phyloP scores from a whole-genome alignment of 2,888 invertebrate genomes.

The Eupelmus urozonus region DNA sequence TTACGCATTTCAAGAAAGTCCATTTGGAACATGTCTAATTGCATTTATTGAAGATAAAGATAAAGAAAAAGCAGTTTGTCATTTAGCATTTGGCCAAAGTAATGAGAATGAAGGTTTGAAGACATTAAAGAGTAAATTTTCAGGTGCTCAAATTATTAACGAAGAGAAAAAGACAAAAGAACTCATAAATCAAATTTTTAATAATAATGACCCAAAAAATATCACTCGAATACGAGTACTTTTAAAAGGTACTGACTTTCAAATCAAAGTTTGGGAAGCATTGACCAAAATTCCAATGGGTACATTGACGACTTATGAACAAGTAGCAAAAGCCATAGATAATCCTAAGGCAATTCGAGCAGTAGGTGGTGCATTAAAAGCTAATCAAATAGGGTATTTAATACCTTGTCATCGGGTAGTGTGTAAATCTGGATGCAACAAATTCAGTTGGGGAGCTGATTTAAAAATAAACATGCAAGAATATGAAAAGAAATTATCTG shows the following conservation, averaged over 20 bases:
- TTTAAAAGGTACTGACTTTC: slow-evolving; percentile 71
- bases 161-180: slow-evolving; percentile 55
- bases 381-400: slow-evolving; percentile 68
- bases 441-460: slow-evolving; percentile 67
- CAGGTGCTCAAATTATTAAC: slow-evolving; percentile 60
- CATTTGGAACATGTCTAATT: slow-evolving; percentile 69
- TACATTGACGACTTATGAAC: slow-evolving; percentile 64
- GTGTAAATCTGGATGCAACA: slow-evolving; percentile 66
- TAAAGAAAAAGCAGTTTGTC: slow-evolving; percentile 63
- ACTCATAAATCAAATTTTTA: slow-evolving; percentile 62
- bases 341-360: slow-evolving; percentile 69
- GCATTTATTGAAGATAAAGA: slow-evolving; percentile 48
- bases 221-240: slow-evolving; percentile 60
- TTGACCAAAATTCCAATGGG: slow-evolving; percentile 66
- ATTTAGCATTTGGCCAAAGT: slow-evolving; percentile 65
- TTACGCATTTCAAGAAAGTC: slow-evolving; percentile 65
- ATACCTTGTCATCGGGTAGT: slow-evolving; percentile 73
- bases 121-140: slow-evolving; percentile 64
- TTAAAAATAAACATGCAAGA: slow-evolving; percentile 65
- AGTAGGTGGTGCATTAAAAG: slow-evolving; percentile 68
- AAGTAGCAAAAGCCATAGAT: slow-evolving; percentile 66
- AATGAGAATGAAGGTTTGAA: slow-evolving; percentile 59
- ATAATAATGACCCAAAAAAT: slow-evolving; percentile 5
- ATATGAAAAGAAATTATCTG: slow-evolving; percentile 64
- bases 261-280: slow-evolving; percentile 70